Base-by-base conservation (phyloP, 2,888 invertebrate species). In the Koerneria pararmatus region DNA sequence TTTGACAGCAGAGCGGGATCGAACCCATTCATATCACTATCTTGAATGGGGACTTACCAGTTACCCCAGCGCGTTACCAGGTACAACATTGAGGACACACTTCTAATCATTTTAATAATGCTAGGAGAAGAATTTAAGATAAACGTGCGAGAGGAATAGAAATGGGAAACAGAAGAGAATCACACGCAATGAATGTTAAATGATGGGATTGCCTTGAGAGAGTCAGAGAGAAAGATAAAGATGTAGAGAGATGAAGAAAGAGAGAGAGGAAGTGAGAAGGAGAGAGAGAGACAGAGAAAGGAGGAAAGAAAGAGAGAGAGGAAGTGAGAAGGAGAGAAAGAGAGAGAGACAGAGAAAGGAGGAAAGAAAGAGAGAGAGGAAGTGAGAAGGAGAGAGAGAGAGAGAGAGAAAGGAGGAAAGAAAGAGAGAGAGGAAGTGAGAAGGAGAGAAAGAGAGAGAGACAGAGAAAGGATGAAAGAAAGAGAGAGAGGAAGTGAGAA, bases 321-420 rank as follows among this genome's bases (percentile, higher is more conserved):
- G n/a, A n/a, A n/a, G n/a, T n/a, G 35, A 34, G 57, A 57, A 57
- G 34, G 35, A 57, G 57, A 57, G 57, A 29, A 27, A 24, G 48
- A 8, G 22, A 32, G 56, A 54, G 19, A 56, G 48, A 46, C 41
- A 54, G 64, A 56, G 31, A 31, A 24, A 62, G 53, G 56, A 32
- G 31, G 22, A 15, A 22, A 51, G 22, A 51, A 22, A n/a, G 53
- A 22, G 24, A 24, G 24, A 51, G 8, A 6, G 22, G 31, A 27
- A 24, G 48, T 11, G 22, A 32, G 56, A 54, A n/a, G 64, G 48
- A 46, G 56, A 54, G 64, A 56, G 31, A 31, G 27, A 62, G 53
- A 64, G 46, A 31, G 22, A 15, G 22, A 51, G 22, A 51, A 22
- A n/a, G 53, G 22, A 51, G 53, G 24, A 51, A 15, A 6, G 22